phyloP scores from a whole-genome alignment of 2,797 vertebrate genomes.

The Pampus argenteus region DNA sequence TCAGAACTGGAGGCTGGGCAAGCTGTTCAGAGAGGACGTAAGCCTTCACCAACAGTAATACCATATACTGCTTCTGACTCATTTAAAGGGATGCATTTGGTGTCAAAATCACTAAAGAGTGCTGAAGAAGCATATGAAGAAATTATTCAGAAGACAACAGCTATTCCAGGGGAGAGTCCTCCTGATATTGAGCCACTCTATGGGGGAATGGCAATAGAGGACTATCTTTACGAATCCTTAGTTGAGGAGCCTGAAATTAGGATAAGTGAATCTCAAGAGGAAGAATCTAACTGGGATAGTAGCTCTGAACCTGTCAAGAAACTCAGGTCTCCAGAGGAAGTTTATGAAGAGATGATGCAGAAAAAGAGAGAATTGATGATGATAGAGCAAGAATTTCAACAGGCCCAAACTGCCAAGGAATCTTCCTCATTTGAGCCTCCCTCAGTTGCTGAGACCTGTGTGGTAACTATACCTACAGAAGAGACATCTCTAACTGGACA shows the following conservation, averaged over 20 bases:
- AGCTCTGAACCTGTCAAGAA: constrained; percentile 86
- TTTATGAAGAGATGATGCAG: constrained; percentile 91
- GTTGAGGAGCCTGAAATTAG: constrained; percentile 89
- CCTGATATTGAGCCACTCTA: constrained; percentile 96
- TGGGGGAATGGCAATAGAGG: constrained; percentile 97
- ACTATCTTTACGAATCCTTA: constrained; percentile 98
- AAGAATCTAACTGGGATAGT: constrained; percentile 79
- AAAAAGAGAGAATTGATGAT: constrained; percentile 87
- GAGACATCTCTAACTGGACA: constrained; percentile 75
- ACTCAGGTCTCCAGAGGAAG: constrained; percentile 88
- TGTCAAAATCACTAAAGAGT: constrained; percentile 88
- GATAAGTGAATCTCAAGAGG: constrained; percentile 74
- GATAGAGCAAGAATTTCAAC: constrained; percentile 84
- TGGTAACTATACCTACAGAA: constrained; percentile 88
- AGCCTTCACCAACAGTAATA: constrained; percentile 90
- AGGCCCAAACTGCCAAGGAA: constrained; percentile 78
- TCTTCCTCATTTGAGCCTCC: constrained; percentile 81
- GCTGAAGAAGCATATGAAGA: constrained; percentile 96
- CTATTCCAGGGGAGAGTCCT: constrained; percentile 89
- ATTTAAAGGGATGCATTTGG: constrained; percentile 52
- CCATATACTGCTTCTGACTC: constrained; percentile 87
- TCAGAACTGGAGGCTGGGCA: constrained; percentile 90
- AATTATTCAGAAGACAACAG: constrained; percentile 91
- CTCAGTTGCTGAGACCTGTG: constrained; percentile 87
- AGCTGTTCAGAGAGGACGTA: constrained; percentile 92